Evolutionary conservation across 2,113 vertebrate genomes (phyloP).

Genomic region (Pygoscelis adeliae): DNA sequence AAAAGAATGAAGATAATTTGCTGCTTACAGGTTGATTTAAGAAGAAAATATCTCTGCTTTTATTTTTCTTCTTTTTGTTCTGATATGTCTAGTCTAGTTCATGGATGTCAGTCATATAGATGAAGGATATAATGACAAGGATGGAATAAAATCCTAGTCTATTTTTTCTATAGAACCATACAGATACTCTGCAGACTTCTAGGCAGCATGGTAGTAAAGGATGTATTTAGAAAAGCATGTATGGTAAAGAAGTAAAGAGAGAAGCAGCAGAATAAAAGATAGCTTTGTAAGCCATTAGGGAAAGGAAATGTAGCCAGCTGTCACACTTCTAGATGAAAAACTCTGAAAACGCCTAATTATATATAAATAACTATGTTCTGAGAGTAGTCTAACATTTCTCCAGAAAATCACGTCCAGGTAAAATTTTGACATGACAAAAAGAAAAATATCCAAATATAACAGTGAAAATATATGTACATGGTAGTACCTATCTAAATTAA

Average conservation of each 20-base stretch:
- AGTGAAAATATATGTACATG: background rate
- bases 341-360: background rate
- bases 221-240: background rate
- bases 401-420: background rate
- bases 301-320: background rate
- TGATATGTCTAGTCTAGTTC: background rate
- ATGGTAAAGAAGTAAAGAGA: background rate
- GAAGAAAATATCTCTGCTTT: background rate
- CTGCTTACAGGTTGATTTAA: too few species aligned
- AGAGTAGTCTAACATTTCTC: background rate
- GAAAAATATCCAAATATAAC: background rate
- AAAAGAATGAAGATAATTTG: background rate
- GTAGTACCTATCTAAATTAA: background rate
- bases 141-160: background rate
- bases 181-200: background rate
- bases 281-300: background rate
- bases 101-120: background rate
- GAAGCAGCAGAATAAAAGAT: background rate
- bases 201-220: background rate
- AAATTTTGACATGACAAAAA: background rate
- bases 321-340: background rate
- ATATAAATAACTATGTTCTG: background rate
- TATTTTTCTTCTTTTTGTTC: background rate
- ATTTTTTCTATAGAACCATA: background rate
- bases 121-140: background rate